These are phyloP conservation scores for Drosophila rellima DNA, from an alignment of 2,888 invertebrate species.

Conservation along the genomic window DNA sequence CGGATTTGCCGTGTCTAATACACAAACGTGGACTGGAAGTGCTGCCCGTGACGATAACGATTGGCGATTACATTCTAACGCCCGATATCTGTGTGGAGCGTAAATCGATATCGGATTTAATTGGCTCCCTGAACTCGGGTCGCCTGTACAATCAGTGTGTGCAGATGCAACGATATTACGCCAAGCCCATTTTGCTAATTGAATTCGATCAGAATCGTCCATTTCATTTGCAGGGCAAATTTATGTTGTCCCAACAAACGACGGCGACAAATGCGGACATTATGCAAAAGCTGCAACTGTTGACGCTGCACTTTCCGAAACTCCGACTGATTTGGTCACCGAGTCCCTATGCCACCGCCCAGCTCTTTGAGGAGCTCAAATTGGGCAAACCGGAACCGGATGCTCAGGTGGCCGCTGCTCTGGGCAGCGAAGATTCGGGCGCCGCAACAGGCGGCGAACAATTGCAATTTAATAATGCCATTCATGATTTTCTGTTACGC, in stretches of 20 bases:
- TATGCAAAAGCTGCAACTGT: slow-evolving; percentile 93
- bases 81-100: slow-evolving; percentile 98
- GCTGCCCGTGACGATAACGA: slow-evolving; percentile 94
- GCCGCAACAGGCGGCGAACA: slow-evolving; percentile 83
- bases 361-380: slow-evolving; percentile 98
- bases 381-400: slow-evolving; percentile 93
- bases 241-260: slow-evolving; percentile 91
- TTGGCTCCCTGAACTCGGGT: slow-evolving; percentile 97
- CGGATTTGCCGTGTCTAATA: slow-evolving; percentile 96
- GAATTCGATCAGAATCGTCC: slow-evolving; percentile 98
- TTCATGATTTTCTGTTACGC: slow-evolving; percentile 93
- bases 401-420: slow-evolving; percentile 89
- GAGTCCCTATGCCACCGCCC: slow-evolving; percentile 97
- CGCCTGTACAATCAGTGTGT: slow-evolving; percentile 97
- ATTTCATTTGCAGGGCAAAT: slow-evolving; percentile 95
- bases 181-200: slow-evolving; percentile 95
- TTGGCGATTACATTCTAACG: slow-evolving; percentile 99
- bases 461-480: slow-evolving; percentile 89
- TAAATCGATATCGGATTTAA: slow-evolving; percentile 97
- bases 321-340: slow-evolving; percentile 98
- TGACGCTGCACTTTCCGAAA: slow-evolving; percentile 98
- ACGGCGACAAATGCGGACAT: slow-evolving; percentile 90
- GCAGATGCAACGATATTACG: slow-evolving; percentile 96
- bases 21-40: slow-evolving; percentile 97
- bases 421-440: slow-evolving; percentile 89